Percentiles rank a stretch among this genome's conserved stretches.
These are phyloP conservation scores for Aphelocoma californica DNA, from an alignment of 2,797 vertebrate species.

Conservation along the genomic window DNA sequence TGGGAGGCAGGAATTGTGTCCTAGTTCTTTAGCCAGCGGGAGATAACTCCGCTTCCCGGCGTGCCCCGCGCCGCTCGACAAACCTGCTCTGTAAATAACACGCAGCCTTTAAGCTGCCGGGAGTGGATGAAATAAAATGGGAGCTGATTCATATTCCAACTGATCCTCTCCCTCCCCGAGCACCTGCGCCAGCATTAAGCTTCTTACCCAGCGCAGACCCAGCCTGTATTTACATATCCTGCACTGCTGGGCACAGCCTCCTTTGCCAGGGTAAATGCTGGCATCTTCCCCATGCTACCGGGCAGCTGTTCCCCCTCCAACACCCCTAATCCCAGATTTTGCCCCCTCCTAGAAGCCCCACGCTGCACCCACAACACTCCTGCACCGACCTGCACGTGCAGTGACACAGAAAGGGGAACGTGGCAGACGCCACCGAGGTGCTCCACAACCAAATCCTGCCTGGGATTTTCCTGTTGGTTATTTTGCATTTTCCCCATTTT, in stretches of 20 bases:
- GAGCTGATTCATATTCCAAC: slow-evolving; percentile 11
- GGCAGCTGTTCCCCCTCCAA: not conserved
- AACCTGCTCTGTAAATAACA: slow-evolving; percentile 49
- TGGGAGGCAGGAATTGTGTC: not conserved
- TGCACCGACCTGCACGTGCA: fast-evolving
- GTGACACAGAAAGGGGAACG: fast-evolving
- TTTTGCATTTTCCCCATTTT: not conserved
- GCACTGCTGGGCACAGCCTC: not conserved
- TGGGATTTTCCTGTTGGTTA: not conserved
- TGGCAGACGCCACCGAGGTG: fast-evolving
- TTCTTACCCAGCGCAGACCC: not conserved
- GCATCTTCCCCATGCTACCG: fast-evolving
- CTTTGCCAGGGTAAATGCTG: not conserved
- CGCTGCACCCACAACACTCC: fast-evolving
- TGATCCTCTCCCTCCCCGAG: not conserved
- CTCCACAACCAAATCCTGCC: not conserved
- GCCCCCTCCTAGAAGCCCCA: not conserved
- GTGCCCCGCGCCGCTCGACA: not conserved
- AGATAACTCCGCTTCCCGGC: not conserved
- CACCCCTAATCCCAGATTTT: not conserved
- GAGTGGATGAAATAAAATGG: slow-evolving; percentile 19
- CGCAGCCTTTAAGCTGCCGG: not conserved
- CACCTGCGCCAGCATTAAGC: slow-evolving; percentile 17
- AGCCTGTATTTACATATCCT: not conserved
- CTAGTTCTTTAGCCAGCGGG: not conserved